Base-by-base conservation (phyloP, 2,888 invertebrate genomes). In the Hipparchia semele region DNA sequence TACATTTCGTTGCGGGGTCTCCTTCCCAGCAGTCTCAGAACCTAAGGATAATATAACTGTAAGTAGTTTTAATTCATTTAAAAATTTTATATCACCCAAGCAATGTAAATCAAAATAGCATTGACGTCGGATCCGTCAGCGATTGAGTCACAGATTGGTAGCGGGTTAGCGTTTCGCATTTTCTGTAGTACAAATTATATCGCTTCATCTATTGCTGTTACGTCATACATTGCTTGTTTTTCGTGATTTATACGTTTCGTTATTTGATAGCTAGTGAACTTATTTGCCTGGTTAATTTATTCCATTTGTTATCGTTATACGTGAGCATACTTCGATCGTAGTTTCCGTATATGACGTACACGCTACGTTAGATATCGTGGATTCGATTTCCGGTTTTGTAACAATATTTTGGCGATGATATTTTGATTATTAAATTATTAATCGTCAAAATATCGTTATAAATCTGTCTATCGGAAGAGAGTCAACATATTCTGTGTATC, bases 101-200 rank as follows among this genome's bases (percentile, higher is more conserved):
- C 68, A 71, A 73, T 71, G 73, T 53, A 73, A 45, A 56, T 59
- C 6, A 45, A 64, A 59, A 1, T 60, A 7, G 9, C 8, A 6
- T 12, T 61, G 53, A 53, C 6, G 39, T 39, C 39, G 33, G 0
- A 12, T 2, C 3, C 3, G 6, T 56, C 7, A 33, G 45, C 12
- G 33, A 49, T 51, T 13, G 6, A 33, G 3, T 3, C 8, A 49
- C 9, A 60, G 61, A 39, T 71, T 62, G 33, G 73, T 75, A 46
- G 6, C 2, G 70, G 71, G 71, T 46, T 71, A 65, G 73, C 68
- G 73, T 74, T 76, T 76, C 71, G 72, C 65, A 70, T 74, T 75
- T 71, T 71, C 70, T 73, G 72, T 73, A 70, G 56, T 73, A 74
- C 76, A 77, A 76, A 76, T 76, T 70, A 75, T 73, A 77, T 77